phyloP scores from a whole-genome alignment of 1,140 invertebrate species.

The Augochlora pura region DNA sequence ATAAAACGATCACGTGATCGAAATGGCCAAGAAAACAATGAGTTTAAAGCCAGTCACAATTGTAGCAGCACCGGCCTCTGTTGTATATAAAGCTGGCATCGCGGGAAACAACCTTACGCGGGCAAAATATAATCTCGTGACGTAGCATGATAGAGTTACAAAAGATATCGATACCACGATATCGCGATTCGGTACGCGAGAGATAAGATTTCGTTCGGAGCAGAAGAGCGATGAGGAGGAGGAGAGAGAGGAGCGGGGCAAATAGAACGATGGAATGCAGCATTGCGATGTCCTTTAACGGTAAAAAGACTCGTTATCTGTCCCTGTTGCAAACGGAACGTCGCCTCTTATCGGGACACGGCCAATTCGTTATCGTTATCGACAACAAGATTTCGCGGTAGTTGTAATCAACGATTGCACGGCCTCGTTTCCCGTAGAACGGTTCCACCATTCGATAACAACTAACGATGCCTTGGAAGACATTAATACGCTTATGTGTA shows the following conservation, averaged over 20 bases:
- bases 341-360: conserved; percentile 6
- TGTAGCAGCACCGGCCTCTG: no score
- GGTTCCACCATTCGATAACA: conserved; percentile 8
- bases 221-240: background rate
- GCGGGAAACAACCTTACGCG: no score
- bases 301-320: conserved; percentile 24
- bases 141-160: no score
- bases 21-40: no score
- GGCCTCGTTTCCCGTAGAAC: conserved; percentile 16
- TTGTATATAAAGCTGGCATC: no score
- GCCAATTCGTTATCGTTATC: conserved; percentile 18
- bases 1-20: no score
- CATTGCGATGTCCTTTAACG: background rate
- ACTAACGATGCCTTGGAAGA: no score
- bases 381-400: conserved; percentile 5
- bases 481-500: no score
- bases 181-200: background rate
- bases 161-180: background rate
- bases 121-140: no score
- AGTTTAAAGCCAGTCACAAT: no score
- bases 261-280: background rate
- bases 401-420: conserved; percentile 4
- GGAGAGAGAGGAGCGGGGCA: background rate
- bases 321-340: background rate
- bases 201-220: background rate